Conservation (phyloP, 1,140 invertebrate genomes). For the Onthophagus taurus region DNA sequence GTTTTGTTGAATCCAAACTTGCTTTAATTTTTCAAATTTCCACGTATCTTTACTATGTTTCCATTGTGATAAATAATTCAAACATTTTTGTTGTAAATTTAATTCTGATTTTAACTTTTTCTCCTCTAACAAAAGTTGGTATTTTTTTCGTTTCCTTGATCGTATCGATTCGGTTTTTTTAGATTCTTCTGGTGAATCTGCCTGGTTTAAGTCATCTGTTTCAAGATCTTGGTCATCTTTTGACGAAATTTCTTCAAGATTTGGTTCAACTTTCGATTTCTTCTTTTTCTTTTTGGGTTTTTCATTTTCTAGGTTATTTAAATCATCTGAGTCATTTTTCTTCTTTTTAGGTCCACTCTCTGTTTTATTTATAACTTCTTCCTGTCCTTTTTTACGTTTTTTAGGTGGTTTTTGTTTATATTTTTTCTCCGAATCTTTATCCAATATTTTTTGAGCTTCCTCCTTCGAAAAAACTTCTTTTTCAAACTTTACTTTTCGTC, state of each 20-base stretch:
- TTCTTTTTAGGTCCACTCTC: neutral
- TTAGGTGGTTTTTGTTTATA: neutral
- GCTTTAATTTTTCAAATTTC: conserved; percentile 68
- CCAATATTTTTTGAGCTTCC: neutral
- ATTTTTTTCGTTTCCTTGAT: conserved; percentile 23
- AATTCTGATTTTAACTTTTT: conserved; percentile 26
- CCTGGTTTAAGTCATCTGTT: conserved; percentile 1
- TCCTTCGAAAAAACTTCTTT: conserved; percentile 3
- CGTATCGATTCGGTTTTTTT: conserved; percentile 25
- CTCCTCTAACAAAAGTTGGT: conserved; percentile 22
- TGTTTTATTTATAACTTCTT: neutral
- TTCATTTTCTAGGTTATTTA: neutral
- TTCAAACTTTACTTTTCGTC: conserved; percentile 9
- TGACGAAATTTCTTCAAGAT: neutral
- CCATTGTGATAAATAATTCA: conserved; percentile 57
- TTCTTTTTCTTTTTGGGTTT: neutral
- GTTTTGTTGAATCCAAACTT: conserved; percentile 62
- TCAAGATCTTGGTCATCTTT: conserved; percentile 1
- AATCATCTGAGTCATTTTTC: conserved; percentile 1
- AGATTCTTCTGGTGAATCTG: conserved; percentile 7
- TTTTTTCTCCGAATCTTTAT: too few species aligned
- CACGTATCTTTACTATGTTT: conserved; percentile 56
- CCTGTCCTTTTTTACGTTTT: neutral
- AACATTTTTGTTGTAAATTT: conserved; percentile 33
- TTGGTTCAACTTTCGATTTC: neutral